Base-by-base conservation (phyloP, 2,113 vertebrate genomes). In the Sigmodon hispidus region DNA sequence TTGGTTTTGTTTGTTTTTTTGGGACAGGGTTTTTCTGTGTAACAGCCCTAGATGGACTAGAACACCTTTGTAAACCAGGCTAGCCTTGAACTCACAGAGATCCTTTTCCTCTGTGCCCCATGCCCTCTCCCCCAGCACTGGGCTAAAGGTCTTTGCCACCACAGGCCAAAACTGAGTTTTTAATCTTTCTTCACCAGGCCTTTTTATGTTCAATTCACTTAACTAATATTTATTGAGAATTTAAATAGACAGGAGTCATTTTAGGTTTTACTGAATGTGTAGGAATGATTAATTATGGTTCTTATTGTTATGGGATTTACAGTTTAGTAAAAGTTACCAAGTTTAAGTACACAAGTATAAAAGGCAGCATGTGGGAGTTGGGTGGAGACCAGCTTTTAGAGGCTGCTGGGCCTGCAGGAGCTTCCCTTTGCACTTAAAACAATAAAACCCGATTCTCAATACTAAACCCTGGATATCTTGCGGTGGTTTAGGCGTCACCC, bases 131-230 rank as follows among this genome's bases (percentile, higher is more conserved):
- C n/a, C n/a, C n/a, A n/a, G n/a, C n/a, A n/a, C n/a, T n/a, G n/a
- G n/a, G n/a, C n/a, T n/a, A n/a, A n/a, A n/a, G n/a, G n/a, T n/a
- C n/a, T n/a, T n/a, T n/a, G n/a, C 63, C 63, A 65, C 63, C 63
- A 65, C 63, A 12, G 0, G 63, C 63, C 29, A 1, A 65, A 67
- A 67, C 69, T 77, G 4, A 84, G 70, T 94, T 95, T 59, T 95
- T 86, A 79, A 52, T 86, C 70, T 96, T 92, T n/a, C 77, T 88
- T 96, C 59, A 83, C 3, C 34, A 63, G 67, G 61, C 5, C 15
- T 93, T 81, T 93, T 90, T 86, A 61, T 85, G 43, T 57, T 69
- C n/a, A n/a, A 70, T 86, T 94, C 57, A 34, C n/a, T 92, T 94
- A 94, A 5, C 45, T 86, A 73, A 21, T 92, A 67, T 75, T 92